These are phyloP conservation scores for Trichomalopsis sarcophagae DNA, from an alignment of 1,140 invertebrate genomes.

Conservation along the genomic window DNA sequence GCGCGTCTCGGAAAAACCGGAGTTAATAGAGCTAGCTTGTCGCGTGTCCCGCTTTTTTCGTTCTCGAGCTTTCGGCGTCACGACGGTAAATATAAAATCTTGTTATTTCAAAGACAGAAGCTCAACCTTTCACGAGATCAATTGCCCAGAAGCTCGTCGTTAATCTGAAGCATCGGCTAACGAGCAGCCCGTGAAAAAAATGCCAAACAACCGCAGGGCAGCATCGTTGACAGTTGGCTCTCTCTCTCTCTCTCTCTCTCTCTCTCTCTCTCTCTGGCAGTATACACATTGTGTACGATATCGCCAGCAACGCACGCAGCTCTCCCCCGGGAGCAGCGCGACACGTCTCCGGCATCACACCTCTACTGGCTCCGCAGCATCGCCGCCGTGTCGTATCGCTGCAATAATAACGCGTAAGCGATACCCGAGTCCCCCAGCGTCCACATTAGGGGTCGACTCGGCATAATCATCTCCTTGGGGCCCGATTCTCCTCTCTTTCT, in stretches of 20 bases:
- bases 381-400: conserved; percentile 71
- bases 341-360: conserved; percentile 58
- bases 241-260: too few relatives aligned
- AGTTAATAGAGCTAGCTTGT: conserved; percentile 6
- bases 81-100: too few relatives aligned
- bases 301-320: conserved; percentile 42
- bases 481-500: conserved; percentile 59
- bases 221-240: conserved; percentile 65
- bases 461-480: conserved; percentile 64
- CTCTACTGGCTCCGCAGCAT: neutral
- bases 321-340: conserved; percentile 71
- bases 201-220: neutral
- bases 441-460: conserved; percentile 28
- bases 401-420: conserved; percentile 75
- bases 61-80: conserved; percentile 9
- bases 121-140: too few relatives aligned
- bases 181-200: neutral
- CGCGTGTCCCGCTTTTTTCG: neutral
- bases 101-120: too few relatives aligned
- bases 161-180: neutral
- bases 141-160: neutral
- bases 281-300: conserved; percentile 69
- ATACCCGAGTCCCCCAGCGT: conserved; percentile 56
- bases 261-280: too few relatives aligned
- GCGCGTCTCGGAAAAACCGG: neutral